Evolutionary conservation across 2,113 vertebrate species (phyloP), one percentile per base, ranked within the genome.

Genomic region (Pterophyllum scalare): DNA sequence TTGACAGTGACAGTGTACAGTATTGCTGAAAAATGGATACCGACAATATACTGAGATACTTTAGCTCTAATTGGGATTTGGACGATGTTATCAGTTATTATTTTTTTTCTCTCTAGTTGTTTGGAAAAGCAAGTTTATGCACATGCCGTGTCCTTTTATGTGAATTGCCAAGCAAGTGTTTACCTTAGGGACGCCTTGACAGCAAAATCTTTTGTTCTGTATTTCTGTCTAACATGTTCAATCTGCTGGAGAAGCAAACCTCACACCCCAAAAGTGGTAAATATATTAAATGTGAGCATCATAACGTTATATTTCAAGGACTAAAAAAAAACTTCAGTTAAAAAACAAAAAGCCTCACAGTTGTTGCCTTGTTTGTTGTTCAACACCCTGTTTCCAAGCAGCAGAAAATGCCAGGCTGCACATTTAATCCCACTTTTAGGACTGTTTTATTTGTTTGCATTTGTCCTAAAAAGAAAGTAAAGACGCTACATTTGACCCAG

Each of bases 341-440:
- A 80, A 57, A 26, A 38, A 10, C 7, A 38, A 38, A 38, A 10
- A 33, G 33, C 3, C 57, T 83, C 52, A 70, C 20, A 59, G 59
- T 2, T 67, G 56, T 77, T 64, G 17, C 28, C 43, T 26, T 31
- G 65, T 20, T 22, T 88, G 77, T 83, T 91, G 80, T 84, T 77
- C 4, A 85, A 87, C 62, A 59, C 58, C 24, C 40, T 17, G 72
- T 92, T 85, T 86, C 89, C 58, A 87, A 77, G 65, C 77, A 89
- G 58, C 77, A 85, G 35, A 57, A 54, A 67, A 54, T 60, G 54
- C 54, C 40, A 15, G 72, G 19, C 11, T 19, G 65, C 9, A 74
- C 67, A 64, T 59, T 74, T 54, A 70, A 49, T 40, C 35, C 7
- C 26, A 52, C 58, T 46, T 35, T 52, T 20, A 81, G 35, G 19